Evolutionary conservation across 2,797 vertebrate species (phyloP).

Genomic region (Urosaurus nigricauda): DNA sequence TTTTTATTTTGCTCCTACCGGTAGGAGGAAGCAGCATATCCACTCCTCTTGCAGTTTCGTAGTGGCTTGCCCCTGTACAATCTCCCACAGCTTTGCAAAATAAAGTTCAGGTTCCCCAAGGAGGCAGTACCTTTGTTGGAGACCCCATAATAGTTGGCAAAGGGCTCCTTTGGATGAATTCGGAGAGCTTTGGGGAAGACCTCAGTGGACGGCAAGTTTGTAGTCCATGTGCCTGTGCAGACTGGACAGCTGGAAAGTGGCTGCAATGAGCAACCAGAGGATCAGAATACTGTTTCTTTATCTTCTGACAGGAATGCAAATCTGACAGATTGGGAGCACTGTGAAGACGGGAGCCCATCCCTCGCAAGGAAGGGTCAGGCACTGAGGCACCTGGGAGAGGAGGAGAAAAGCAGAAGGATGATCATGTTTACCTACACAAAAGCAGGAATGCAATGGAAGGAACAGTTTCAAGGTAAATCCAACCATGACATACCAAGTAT

Average conservation of each 20-base stretch:
- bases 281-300: slow-evolving; percentile 94
- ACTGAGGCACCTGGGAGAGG: slow-evolving; percentile 71
- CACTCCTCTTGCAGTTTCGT: not conserved
- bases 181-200: slow-evolving; percentile 92
- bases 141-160: slow-evolving; percentile 96
- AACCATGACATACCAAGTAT: slow-evolving; percentile 66
- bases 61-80: not conserved
- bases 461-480: not conserved
- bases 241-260: slow-evolving; percentile 72
- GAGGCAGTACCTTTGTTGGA: slow-evolving; percentile 86
- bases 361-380: slow-evolving; percentile 78
- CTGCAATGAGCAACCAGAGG: slow-evolving; percentile 81
- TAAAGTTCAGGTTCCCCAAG: not conserved
- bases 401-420: not conserved
- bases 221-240: slow-evolving; percentile 72
- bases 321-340: slow-evolving; percentile 85
- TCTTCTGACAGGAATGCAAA: slow-evolving; percentile 84
- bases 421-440: not conserved
- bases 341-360: slow-evolving; percentile 92
- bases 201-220: slow-evolving; percentile 87
- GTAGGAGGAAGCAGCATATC: not conserved
- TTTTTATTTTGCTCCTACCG: not conserved
- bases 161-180: slow-evolving; percentile 95
- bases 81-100: no score
- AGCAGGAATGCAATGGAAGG: not conserved